A percentile compares a stretch with the other conserved stretches of the same genome.
Conservation (phyloP, 1,140 invertebrate species). For the Tetramorium simillimum region DNA sequence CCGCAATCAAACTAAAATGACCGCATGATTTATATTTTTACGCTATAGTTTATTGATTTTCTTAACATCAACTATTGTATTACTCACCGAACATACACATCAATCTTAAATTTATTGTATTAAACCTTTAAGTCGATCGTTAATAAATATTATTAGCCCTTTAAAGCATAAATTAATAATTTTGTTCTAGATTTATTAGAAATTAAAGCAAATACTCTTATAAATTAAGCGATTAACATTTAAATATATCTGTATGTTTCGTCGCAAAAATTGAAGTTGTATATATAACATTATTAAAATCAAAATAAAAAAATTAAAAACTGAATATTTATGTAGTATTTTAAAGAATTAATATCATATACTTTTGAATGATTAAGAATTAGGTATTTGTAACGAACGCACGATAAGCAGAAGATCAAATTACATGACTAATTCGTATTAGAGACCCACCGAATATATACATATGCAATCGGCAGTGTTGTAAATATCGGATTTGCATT, state of each 20-base stretch:
- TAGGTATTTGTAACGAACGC: background rate
- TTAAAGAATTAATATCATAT: background rate
- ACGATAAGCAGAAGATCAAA: background rate
- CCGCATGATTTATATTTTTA: background rate
- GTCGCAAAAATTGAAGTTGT: background rate
- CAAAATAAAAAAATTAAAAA: background rate
- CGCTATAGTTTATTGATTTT: background rate
- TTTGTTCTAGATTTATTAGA: background rate
- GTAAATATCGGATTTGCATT: slow-evolving; percentile 31
- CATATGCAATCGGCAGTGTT: background rate
- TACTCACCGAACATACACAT: background rate
- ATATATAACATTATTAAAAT: background rate
- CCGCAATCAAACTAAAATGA: background rate
- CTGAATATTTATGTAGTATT: background rate
- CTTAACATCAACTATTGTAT: background rate
- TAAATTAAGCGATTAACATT: background rate
- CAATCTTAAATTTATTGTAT: background rate
- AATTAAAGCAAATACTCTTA: background rate
- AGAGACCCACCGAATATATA: background rate
- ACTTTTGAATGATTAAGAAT: background rate
- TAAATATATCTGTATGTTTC: background rate
- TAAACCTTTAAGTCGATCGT: background rate
- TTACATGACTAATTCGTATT: slow-evolving; percentile 28
- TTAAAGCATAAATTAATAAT: background rate
- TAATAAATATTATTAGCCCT: background rate